Evolutionary conservation across 2,888 invertebrate species (phyloP), one percentile per base, ranked within the genome.

Genomic region (Drosophila silvestris): DNA sequence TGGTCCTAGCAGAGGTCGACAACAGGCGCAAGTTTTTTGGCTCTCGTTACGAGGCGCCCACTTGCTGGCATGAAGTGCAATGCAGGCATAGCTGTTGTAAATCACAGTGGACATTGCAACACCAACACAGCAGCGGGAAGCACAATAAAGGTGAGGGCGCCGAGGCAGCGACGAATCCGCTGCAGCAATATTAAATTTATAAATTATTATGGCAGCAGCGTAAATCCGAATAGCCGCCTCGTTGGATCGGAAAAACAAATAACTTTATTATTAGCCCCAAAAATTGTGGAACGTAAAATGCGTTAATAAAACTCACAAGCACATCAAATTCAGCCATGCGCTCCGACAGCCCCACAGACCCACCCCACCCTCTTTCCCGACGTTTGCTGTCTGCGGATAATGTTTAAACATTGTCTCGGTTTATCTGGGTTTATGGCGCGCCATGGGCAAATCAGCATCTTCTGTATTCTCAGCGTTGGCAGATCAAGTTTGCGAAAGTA

Each of bases 51-150:
- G 74, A 61, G 70, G 74, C 80, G 83, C 69, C 77, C 80, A 77
- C 71, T 77, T 75, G 53, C 72, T 67, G 70, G 67, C 71, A 68
- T 77, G 69, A 74, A 83, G 87, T 79, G 77, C 89, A 82, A 72
- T 86, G 89, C 86, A 80, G 86, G 81, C 85, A 80, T 69, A 63
- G 82, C 81, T 83, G 89, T 87, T 83, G 89, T 87, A 87, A 87
- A 87, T 87, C 87, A 87, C 90, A 84, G 85, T 81, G 87, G 82
- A 84, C 90, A 84, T 81, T 90, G 86, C 89, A 88, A 71, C 77
- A 59, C 65, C 63, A 68, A 53, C 71, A 44, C 58, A 65, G 33
- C 59, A 53, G 1, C 56, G 74, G 51, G 41, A 66, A 30, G 70
- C 62, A 14, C 67, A 54, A 12, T 26, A 54, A 61, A 56, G 60